Base-by-base conservation (phyloP, 2,797 vertebrate species). In the Neomorphus geoffroyi region DNA sequence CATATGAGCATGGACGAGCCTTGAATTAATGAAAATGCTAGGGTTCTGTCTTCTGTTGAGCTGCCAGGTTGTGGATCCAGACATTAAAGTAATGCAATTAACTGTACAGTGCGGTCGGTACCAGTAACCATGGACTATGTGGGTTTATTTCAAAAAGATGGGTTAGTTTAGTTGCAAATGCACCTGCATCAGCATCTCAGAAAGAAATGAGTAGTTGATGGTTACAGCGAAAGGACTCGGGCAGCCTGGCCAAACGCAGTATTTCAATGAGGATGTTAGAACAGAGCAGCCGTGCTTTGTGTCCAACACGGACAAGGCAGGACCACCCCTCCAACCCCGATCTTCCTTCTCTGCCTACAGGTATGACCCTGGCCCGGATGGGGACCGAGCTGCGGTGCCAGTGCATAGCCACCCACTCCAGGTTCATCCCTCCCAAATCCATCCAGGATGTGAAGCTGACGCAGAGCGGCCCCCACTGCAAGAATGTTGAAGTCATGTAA, bases 401-500 rank as follows among this genome's bases (percentile, higher is more conserved):
- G 53, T 98, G 98, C 80, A 74, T 97, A 53, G 94, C 85, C 23
- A 96, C 95, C 1, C 96, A 97, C 3, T 93, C 96, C 0, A 70
- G 1, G n/a, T 90, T 85, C 64, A 97, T 98, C 90, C 85, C 81
- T 8, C 96, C 95, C 0, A 97, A 64, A 69, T 10, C 58, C 43
- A 97, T 98, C 18, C 93, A 90, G 10, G 97, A 97, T 4, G 60
- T 98, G 91, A 97, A 93, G 85, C 85, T 98, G 69, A 98, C 97
- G 3, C 97, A 97, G 51, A 97, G 97, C 1, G 98, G 98, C 8
- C 97, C 98, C 32, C 96, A 98, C 80, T 98, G 98, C 80, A 64
- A 85, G 71, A 96, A 97, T 1, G 86, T 97, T 21, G 98, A 98
- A 97, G 90, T 98, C 86, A 96, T 98, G 98, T 98, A 96, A 98